These are phyloP conservation scores for Mythimna impura DNA, from an alignment of 2,888 invertebrate genomes.

Conservation along the genomic window DNA sequence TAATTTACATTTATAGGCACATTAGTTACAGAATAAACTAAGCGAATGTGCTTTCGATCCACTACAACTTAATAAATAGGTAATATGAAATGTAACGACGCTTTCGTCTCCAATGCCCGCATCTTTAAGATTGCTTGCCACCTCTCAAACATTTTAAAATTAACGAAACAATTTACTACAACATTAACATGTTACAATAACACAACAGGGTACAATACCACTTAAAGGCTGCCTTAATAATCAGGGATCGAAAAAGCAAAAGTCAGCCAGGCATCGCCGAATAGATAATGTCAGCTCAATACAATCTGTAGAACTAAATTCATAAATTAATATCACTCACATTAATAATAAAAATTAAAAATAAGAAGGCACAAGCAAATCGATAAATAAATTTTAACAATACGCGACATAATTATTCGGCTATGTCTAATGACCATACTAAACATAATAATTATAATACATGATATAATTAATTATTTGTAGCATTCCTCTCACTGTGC, in stretches of 20 bases:
- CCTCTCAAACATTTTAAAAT: slow-evolving; percentile 78
- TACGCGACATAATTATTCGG: slow-evolving; percentile 83
- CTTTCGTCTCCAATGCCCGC: slow-evolving; percentile 86
- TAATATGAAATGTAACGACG: slow-evolving; percentile 81
- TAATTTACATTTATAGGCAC: slow-evolving; percentile 90
- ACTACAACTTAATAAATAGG: slow-evolving; percentile 86
- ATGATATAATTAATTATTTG: slow-evolving; percentile 89
- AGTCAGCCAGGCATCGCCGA: slow-evolving; percentile 85
- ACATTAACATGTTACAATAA: slow-evolving; percentile 82
- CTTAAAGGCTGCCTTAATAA: slow-evolving; percentile 78
- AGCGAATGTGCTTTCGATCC: slow-evolving; percentile 88
- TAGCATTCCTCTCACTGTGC: slow-evolving; percentile 89
- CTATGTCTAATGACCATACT: slow-evolving; percentile 85
- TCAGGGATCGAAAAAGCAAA: slow-evolving; percentile 85
- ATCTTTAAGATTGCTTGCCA: slow-evolving; percentile 84
- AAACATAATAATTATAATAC: slow-evolving; percentile 87
- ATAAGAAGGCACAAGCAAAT: slow-evolving; percentile 89
- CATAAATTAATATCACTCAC: slow-evolving; percentile 89
- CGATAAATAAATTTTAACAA: slow-evolving; percentile 87
- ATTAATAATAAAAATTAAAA: slow-evolving; percentile 86
- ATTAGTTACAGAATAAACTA: slow-evolving; percentile 89
- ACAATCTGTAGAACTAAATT: slow-evolving; percentile 85
- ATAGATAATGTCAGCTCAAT: slow-evolving; percentile 78
- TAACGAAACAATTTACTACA: slow-evolving; percentile 83
- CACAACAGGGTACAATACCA: slow-evolving; percentile 78